These are phyloP conservation scores for Spheniscus mendiculus DNA, from an alignment of 2,113 vertebrate species.

Conservation along the genomic window DNA sequence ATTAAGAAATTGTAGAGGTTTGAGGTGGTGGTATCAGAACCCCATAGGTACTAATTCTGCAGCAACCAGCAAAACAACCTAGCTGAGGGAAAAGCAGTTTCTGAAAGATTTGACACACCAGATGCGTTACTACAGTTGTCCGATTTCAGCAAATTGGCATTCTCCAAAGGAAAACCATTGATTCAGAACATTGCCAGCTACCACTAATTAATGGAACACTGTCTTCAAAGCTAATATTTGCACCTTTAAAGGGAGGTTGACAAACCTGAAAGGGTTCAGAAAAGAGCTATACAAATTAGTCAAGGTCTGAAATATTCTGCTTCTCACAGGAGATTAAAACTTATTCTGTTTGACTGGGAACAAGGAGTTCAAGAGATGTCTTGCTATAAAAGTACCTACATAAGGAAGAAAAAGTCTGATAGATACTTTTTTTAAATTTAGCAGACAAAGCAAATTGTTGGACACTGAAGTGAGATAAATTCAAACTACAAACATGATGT, in stretches of 20 bases:
- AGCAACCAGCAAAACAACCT: not conserved
- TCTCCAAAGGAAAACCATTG: not conserved
- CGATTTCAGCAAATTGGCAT: not conserved
- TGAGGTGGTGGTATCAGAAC: not conserved
- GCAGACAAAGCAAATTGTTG: not conserved
- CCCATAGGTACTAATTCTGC: not conserved
- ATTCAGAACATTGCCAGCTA: not conserved
- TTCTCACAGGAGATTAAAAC: not conserved
- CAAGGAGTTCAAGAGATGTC: not conserved
- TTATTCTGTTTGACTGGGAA: not conserved
- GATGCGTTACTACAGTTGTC: not conserved
- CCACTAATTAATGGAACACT: not conserved
- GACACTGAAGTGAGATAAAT: not conserved
- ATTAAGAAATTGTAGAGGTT: not conserved
- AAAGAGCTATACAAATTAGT: not conserved
- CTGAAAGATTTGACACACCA: not conserved
- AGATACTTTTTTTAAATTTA: not conserved
- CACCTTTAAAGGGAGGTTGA: not conserved
- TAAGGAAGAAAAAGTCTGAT: not conserved
- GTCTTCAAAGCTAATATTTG: not conserved
- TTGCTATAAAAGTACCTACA: not conserved
- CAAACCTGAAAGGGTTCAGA: not conserved
- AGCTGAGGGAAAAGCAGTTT: not conserved
- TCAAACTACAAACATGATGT: not conserved
- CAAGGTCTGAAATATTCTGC: not conserved